Conservation (phyloP, 2,888 invertebrate genomes). For the Amiota communis region DNA sequence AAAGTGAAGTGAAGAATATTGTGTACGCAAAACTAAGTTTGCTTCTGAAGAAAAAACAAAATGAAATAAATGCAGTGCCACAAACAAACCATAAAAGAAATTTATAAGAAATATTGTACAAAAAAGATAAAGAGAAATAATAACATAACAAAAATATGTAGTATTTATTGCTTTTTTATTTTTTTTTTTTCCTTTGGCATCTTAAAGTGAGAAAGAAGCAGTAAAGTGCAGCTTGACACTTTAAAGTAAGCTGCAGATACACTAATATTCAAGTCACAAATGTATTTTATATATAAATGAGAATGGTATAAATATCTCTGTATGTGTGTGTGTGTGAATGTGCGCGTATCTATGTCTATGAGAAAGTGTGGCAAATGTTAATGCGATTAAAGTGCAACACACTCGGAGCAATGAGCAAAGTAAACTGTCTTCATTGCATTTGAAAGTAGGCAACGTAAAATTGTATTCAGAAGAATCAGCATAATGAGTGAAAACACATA, state of each 20-base stretch:
- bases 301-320: neutral
- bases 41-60: neutral
- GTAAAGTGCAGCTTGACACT: conserved; percentile 6
- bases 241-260: neutral
- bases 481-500: no score
- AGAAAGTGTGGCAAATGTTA: conserved; percentile 54
- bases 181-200: neutral
- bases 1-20: conserved; percentile 17
- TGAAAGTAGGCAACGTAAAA: no score
- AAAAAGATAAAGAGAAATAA: neutral
- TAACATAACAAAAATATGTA: neutral
- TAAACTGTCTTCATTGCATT: neutral
- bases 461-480: no score
- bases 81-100: neutral
- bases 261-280: neutral
- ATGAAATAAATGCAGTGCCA: neutral
- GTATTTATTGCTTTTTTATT: neutral
- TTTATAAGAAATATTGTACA: conserved; percentile 6
- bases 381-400: conserved; percentile 67
- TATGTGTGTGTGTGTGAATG: conserved; percentile 13
- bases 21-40: neutral
- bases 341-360: conserved; percentile 31
- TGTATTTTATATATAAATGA: neutral
- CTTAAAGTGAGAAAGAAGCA: neutral
- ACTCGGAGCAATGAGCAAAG: conserved; percentile 33